phyloP scores from a whole-genome alignment of 2,113 vertebrate species.

The Indri indri region DNA sequence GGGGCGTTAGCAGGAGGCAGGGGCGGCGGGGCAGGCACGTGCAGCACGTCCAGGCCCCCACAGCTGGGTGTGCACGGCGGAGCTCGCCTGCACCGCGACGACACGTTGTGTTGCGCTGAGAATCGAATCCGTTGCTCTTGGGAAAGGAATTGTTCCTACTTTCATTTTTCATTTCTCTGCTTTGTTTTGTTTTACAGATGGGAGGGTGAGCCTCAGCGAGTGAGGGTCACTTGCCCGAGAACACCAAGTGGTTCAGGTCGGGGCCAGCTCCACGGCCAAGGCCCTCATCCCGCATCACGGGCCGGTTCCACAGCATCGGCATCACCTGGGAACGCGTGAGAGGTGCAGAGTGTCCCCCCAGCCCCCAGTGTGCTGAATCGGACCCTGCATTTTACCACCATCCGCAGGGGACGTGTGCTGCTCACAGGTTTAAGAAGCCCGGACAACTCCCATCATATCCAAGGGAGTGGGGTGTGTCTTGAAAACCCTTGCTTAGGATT shows the following conservation, averaged over 20 bases:
- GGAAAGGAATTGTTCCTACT: not conserved
- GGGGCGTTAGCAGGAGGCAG: not conserved
- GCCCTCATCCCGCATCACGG: fast-evolving
- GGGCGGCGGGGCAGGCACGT: fast-evolving
- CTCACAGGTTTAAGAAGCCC: not conserved
- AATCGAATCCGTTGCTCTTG: not conserved
- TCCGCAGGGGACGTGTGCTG: fast-evolving
- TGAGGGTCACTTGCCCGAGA: not conserved
- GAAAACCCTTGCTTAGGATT: not conserved
- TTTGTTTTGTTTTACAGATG: not conserved
- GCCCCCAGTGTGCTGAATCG: no score
- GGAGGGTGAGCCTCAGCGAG: not conserved
- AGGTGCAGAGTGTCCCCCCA: not conserved
- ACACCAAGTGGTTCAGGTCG: no score
- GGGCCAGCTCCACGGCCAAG: not conserved
- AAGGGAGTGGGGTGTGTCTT: not conserved
- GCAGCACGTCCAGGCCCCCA: not conserved
- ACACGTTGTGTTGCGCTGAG: fast-evolving
- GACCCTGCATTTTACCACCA: not conserved
- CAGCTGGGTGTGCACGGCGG: fast-evolving
- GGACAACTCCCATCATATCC: not conserved
- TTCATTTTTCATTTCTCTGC: not conserved
- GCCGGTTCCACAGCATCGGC: no score
- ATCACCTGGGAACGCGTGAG: not conserved
- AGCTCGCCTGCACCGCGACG: fast-evolving